Evolutionary conservation across 2,113 vertebrate genomes (phyloP), one percentile per base, ranked within the genome.

Genomic region (Pachycephala philippinensis): DNA sequence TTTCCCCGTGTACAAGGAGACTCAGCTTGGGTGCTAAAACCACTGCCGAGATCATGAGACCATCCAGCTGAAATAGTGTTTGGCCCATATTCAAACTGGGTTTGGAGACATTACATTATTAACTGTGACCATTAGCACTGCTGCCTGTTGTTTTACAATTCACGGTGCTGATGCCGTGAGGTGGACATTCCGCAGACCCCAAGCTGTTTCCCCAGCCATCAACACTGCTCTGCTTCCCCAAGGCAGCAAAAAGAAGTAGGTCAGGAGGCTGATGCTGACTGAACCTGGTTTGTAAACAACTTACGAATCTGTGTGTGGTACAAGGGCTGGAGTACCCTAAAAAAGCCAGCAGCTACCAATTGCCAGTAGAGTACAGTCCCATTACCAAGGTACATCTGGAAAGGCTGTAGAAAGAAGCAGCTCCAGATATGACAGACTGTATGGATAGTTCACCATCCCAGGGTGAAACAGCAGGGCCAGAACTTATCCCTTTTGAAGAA

Each of bases 51-150:
- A 50, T 60, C 7, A 22, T 23, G 6, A 94, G 45, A 47, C 23
- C 53, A 40, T 82, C 88, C 87, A 97, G 94, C 93, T 97, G 94
- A 98, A 95, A 75, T 45, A 52, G 49, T 12, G 23, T 49, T 94
- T 70, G 31, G 17, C 22, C 15, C 18, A 15, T 16, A 64, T 27
- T 5, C 30, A 81, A 90, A 86, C 63, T 4, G 8, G 14, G 7
- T 57, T 66, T 71, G 40, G 39, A 72, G 77, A 49, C 12, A 15
- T 57, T 44, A 11, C 4, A 4, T 54, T 78, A 64, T 54, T 60
- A 63, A 35, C 20, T 78, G 47, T 63, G 37, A 76, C 53, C 7
- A 4, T 44, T 57, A 77, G 50, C 50, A 61, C 65, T 45, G 44
- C 53, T 64, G 7, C 23, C 31, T 85, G 54, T 60, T 93, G 44